A percentile compares a stretch with the other conserved stretches of the same genome.
Conservation (phyloP, 1,140 invertebrate species). For the Geopemphigus sp. region DNA sequence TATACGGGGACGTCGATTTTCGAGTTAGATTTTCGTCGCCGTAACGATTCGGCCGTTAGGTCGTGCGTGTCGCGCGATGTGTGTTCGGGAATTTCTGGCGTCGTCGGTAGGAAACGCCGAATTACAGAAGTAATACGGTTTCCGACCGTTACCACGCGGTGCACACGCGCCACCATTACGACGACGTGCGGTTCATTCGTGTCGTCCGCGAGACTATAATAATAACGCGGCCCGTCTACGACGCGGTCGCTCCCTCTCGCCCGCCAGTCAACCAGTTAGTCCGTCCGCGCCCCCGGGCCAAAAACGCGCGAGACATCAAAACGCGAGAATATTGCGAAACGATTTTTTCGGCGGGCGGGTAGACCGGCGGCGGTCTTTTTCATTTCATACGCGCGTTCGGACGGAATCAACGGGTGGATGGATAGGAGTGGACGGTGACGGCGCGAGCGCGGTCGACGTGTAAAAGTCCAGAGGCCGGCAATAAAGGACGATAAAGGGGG, state of each 20-base stretch:
- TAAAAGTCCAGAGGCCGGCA: constrained; percentile 43
- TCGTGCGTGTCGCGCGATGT: too few relatives aligned
- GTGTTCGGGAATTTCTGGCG: too few relatives aligned
- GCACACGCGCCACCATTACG: too few relatives aligned
- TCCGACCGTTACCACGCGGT: not conserved
- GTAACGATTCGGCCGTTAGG: too few relatives aligned
- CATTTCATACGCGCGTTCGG: constrained; percentile 35
- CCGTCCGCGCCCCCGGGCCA: too few relatives aligned
- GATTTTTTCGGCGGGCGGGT: not conserved
- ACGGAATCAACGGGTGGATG: constrained; percentile 6
- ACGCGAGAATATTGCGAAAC: constrained; percentile 37
- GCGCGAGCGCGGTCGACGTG: constrained; percentile 31
- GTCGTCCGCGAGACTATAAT: too few relatives aligned
- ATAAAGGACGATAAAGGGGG: constrained; percentile 47
- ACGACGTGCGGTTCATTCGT: too few relatives aligned
- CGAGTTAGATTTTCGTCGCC: too few relatives aligned
- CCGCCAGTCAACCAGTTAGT: too few relatives aligned
- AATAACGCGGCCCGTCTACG: too few relatives aligned
- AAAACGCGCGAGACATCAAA: not conserved
- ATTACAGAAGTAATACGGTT: not conserved
- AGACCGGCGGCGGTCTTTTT: not conserved
- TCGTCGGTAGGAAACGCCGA: not conserved
- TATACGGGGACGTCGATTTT: too few relatives aligned
- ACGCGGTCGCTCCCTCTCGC: too few relatives aligned
- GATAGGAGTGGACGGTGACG: not conserved